Conservation (phyloP, 2,888 invertebrate species). For the Drosophila acutilabella region DNA sequence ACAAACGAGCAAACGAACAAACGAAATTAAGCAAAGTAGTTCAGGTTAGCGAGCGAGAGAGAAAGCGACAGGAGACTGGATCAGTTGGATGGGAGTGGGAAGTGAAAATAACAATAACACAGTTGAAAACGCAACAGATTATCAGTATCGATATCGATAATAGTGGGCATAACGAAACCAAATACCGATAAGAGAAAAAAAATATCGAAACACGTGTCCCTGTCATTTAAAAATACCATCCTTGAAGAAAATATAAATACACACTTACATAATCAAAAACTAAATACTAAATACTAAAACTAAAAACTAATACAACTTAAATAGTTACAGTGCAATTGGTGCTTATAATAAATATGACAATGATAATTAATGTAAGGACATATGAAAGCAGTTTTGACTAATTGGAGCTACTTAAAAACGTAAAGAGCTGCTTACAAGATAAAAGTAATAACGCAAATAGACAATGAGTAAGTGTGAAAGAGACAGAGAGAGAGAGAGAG, state of each 20-base stretch:
- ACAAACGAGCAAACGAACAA: constrained; percentile 20
- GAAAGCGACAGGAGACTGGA: neutral
- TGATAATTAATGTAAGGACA: constrained; percentile 2
- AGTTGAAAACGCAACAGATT: constrained; percentile 1
- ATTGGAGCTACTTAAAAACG: constrained; percentile 8
- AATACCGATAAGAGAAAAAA: constrained; percentile 27
- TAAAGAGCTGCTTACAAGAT: constrained; percentile 1
- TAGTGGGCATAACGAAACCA: constrained; percentile 37
- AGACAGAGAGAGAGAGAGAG: constrained; percentile 29
- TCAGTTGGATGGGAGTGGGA: neutral
- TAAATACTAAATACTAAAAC: constrained; percentile 1
- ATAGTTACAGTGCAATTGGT: constrained; percentile 10
- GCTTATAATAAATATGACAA: constrained; percentile 3
- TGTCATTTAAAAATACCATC: neutral
- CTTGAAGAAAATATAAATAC: constrained; percentile 1
- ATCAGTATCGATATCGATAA: constrained; percentile 13
- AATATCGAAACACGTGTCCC: constrained; percentile 9
- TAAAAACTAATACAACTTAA: constrained; percentile 8
- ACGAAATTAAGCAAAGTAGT: constrained; percentile 1
- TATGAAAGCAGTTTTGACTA: constrained; percentile 9
- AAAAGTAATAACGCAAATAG: constrained; percentile 28
- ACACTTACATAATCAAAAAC: constrained; percentile 18
- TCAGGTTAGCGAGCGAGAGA: constrained; percentile 3
- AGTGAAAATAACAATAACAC: constrained; percentile 4
- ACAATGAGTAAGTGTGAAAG: constrained; percentile 14